These are phyloP conservation scores for Carapus acus DNA, from an alignment of 2,797 vertebrate genomes.

Conservation along the genomic window DNA sequence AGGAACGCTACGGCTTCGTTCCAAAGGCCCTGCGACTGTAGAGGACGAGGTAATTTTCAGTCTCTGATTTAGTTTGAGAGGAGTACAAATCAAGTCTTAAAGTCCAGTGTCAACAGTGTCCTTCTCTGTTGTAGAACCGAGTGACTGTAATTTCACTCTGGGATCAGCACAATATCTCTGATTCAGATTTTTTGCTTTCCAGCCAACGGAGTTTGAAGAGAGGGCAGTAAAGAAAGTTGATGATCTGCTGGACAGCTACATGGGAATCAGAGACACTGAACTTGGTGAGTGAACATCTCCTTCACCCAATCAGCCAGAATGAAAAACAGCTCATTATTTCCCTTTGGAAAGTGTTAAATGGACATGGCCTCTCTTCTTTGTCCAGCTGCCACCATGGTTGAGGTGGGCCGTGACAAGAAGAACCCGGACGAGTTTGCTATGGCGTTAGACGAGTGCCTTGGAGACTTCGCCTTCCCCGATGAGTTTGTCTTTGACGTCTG, in stretches of 20 bases:
- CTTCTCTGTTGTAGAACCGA: no score
- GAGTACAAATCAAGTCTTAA: no score
- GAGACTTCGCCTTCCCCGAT: conserved; percentile 95
- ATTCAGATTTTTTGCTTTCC: no score
- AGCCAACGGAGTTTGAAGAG: conserved; percentile 88
- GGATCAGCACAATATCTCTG: no score
- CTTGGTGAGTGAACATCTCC: conserved; percentile 75
- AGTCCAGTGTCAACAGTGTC: no score
- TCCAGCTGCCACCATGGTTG: conserved; percentile 94
- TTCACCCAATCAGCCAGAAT: no score
- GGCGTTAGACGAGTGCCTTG: conserved; percentile 87
- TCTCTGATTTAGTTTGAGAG: no score
- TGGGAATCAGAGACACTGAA: conserved; percentile 94
- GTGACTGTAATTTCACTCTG: no score
- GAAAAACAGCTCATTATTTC: no score
- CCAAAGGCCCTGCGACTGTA: conserved; percentile 86
- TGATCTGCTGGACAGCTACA: conserved; percentile 91
- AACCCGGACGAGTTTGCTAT: conserved; percentile 93
- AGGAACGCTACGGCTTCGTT: conserved; percentile 86
- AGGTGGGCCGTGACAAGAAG: conserved; percentile 89
- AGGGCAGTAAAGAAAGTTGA: conserved; percentile 90
- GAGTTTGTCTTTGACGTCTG: conserved; percentile 98
- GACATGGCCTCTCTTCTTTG: not conserved
- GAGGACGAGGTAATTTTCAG: conserved; percentile 80
- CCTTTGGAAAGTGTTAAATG: no score